Percentiles rank a stretch among this genome's conserved stretches.
phyloP scores from a whole-genome alignment of 2,113 vertebrate species.

The Chaetura pelagica region DNA sequence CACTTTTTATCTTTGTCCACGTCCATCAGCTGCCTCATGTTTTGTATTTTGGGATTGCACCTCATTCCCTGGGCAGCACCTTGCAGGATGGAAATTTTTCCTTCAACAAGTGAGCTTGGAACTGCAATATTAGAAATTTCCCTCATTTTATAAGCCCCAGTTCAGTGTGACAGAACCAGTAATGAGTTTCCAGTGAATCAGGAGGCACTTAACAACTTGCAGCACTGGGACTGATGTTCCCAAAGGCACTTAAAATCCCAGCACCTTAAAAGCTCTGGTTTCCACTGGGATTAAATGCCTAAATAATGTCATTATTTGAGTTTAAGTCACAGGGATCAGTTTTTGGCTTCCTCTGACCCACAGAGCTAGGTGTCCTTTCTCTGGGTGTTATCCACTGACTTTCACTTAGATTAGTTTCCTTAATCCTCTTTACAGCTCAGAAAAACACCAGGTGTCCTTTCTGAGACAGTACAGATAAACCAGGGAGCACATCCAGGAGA shows the following conservation, averaged over 20 bases:
- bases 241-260: neutral
- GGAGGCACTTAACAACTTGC: accelerated
- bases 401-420: neutral
- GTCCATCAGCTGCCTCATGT: too few relatives aligned
- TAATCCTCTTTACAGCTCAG: neutral
- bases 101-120: neutral
- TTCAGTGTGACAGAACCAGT: neutral
- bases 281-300: neutral
- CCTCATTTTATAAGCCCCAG: neutral
- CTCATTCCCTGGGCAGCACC: accelerated
- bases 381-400: neutral
- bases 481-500: neutral
- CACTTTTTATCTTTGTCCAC: accelerated
- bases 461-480: neutral
- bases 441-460: neutral
- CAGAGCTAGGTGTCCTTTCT: neutral
- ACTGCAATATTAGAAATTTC: accelerated
- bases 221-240: neutral
- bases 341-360: neutral
- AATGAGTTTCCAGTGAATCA: accelerated
- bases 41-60: neutral
- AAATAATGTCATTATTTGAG: accelerated
- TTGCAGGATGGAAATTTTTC: accelerated
- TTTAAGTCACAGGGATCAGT: neutral
- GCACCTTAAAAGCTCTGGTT: too few relatives aligned